phyloP scores from a whole-genome alignment of 2,113 vertebrate genomes.

The Prunella fulvescens region DNA sequence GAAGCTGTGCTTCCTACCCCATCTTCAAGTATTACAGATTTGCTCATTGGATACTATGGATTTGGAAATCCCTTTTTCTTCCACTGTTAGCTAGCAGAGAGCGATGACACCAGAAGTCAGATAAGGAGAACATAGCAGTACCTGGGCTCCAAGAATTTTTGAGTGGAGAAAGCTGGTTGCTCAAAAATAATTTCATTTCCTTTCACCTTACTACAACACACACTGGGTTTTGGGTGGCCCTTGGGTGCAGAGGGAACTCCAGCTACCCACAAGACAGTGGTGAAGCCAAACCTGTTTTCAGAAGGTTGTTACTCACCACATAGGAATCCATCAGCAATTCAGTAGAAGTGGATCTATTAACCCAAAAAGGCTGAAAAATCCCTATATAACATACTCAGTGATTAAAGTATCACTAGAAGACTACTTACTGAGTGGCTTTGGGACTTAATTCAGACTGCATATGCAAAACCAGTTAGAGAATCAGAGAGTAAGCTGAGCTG shows the following conservation, averaged over 20 bases:
- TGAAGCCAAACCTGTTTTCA: neutral
- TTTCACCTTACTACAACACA: neutral
- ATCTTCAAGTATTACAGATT: neutral
- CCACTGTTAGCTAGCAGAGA: neutral
- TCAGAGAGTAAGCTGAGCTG: neutral
- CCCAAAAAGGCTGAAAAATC: neutral
- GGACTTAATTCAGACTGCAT: neutral
- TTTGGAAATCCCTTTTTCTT: neutral
- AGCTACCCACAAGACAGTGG: neutral
- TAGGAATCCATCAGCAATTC: neutral
- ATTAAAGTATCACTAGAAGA: neutral
- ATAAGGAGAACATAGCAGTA: neutral
- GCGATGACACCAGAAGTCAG: neutral
- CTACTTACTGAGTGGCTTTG: neutral
- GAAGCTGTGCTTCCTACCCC: neutral
- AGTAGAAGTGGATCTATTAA: neutral
- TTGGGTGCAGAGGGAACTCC: neutral
- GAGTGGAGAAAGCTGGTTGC: neutral
- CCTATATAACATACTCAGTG: neutral
- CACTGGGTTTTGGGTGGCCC: neutral
- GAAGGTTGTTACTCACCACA: neutral
- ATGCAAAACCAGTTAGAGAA: neutral
- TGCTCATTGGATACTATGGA: rapidly evolving
- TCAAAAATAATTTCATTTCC: neutral
- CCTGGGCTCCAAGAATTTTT: neutral